These are phyloP conservation scores for Nomada ferruginata DNA, from an alignment of 2,888 invertebrate species.

Conservation along the genomic window DNA sequence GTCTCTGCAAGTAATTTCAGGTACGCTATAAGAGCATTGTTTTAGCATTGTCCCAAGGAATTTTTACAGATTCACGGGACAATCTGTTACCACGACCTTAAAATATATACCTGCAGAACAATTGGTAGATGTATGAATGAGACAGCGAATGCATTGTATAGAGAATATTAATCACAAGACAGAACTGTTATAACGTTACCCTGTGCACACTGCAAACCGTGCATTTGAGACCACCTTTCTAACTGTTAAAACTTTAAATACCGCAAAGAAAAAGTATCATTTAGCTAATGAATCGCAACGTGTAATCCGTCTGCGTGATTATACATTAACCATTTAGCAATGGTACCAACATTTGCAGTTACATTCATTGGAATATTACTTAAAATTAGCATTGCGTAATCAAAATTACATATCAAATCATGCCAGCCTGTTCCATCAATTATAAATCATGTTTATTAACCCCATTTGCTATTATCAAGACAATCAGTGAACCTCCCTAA, in stretches of 20 bases:
- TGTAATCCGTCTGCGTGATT: background rate
- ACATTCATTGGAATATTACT: background rate
- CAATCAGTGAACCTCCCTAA: too few relatives aligned
- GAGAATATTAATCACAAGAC: slow-evolving; percentile 30
- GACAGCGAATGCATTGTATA: slow-evolving; percentile 43
- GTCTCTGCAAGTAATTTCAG: too few relatives aligned
- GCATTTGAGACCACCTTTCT: background rate
- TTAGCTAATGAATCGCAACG: background rate
- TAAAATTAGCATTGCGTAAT: too few relatives aligned
- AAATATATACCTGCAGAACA: slow-evolving; percentile 56
- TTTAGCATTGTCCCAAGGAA: slow-evolving; percentile 20
- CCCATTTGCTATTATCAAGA: too few relatives aligned
- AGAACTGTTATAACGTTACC: slow-evolving; percentile 25
- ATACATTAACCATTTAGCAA: background rate
- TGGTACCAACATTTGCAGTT: background rate
- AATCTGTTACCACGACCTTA: slow-evolving; percentile 61
- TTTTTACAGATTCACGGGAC: slow-evolving; percentile 21
- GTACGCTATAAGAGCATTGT: background rate
- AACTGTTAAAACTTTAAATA: slow-evolving; percentile 24
- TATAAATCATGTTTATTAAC: too few relatives aligned
- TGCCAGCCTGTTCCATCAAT: too few relatives aligned
- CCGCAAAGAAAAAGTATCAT: background rate
- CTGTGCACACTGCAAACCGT: background rate
- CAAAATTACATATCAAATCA: too few relatives aligned
- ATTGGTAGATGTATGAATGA: slow-evolving; percentile 50